Evolutionary conservation across 1,140 invertebrate species (phyloP).

Genomic region (Drosophila sucinea): DNA sequence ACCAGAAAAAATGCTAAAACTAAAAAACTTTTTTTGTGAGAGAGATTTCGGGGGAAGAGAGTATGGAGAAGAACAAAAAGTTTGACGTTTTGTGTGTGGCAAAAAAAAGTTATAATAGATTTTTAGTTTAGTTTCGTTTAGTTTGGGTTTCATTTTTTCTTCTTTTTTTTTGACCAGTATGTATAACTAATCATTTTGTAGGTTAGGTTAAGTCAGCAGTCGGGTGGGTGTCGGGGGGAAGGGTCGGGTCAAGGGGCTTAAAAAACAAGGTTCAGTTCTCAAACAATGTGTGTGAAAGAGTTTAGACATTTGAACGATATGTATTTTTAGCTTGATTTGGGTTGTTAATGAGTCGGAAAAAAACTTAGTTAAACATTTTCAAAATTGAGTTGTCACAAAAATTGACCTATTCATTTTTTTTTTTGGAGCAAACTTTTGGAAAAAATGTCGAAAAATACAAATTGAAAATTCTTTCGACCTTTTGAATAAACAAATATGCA

Average conservation of each 20-base stretch:
- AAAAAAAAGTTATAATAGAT: constrained; percentile 75
- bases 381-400: neutral
- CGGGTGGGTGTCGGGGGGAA: neutral
- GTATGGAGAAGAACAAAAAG: constrained; percentile 30
- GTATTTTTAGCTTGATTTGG: neutral
- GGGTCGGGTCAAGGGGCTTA: neutral
- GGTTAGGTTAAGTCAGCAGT: constrained; percentile 26
- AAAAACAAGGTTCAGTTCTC: neutral
- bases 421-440: neutral
- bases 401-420: neutral
- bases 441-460: neutral
- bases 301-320: constrained; percentile 2
- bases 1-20: constrained; percentile 3
- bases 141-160: constrained; percentile 61
- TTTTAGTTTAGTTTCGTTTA: constrained; percentile 74
- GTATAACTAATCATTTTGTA: constrained; percentile 70
- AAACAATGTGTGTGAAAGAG: constrained; percentile 2
- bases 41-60: constrained; percentile 18
- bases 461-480: neutral
- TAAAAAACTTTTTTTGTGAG: constrained; percentile 42
- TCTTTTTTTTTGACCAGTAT: constrained; percentile 35
- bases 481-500: neutral
- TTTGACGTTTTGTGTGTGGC: constrained; percentile 62
- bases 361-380: constrained; percentile 6
- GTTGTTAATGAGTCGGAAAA: constrained; percentile 2